phyloP scores from a whole-genome alignment of 2,113 vertebrate genomes.

The Clinocottus analis region DNA sequence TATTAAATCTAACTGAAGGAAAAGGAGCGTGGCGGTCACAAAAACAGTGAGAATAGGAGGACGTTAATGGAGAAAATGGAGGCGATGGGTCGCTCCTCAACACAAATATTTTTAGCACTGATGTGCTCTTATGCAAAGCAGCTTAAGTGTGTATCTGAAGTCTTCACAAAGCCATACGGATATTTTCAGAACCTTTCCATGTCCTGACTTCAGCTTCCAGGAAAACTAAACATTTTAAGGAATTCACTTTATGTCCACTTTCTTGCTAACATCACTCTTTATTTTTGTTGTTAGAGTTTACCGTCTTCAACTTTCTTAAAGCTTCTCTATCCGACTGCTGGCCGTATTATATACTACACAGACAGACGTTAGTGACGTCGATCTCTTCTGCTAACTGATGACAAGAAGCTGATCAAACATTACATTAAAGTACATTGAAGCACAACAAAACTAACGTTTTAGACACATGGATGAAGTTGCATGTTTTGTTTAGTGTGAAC shows the following conservation, averaged over 20 bases:
- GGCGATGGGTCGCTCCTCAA: background rate
- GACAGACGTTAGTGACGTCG: background rate
- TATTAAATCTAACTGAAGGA: no score
- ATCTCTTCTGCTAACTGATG: background rate
- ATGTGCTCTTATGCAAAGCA: constrained; percentile 14
- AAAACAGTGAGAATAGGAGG: background rate
- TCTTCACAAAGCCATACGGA: constrained; percentile 24
- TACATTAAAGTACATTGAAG: background rate
- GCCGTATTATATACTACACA: background rate
- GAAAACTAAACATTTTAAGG: background rate
- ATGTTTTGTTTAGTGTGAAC: background rate
- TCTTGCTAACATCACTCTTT: background rate
- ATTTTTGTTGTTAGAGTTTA: no score
- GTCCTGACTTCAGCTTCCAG: background rate
- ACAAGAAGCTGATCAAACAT: background rate
- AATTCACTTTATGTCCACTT: background rate
- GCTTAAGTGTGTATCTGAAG: constrained; percentile 44
- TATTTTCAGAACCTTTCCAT: constrained; percentile 29
- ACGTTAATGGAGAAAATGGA: constrained; percentile 16
- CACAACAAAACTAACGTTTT: background rate
- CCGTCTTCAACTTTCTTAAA: background rate
- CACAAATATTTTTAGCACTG: constrained; percentile 3
- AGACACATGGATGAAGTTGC: background rate
- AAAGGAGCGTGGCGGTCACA: background rate
- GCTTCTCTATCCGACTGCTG: background rate